Base-by-base conservation (phyloP, 2,888 invertebrate species). In the Steinernema carpocapsae region DNA sequence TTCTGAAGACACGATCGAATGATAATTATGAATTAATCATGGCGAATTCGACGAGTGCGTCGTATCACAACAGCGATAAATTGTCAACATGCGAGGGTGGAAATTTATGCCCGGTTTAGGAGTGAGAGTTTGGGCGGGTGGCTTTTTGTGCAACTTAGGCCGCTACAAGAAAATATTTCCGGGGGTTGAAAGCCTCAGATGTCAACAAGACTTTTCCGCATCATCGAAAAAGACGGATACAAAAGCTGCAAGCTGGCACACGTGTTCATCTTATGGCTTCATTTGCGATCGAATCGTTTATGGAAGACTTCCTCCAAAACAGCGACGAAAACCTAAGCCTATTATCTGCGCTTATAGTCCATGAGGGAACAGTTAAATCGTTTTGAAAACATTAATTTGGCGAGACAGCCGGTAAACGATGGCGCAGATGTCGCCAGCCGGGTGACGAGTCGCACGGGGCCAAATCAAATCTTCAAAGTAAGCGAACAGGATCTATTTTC, bases 1-100 rank as follows among this genome's bases (percentile, higher is more conserved):
- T 37, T 37, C 37, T 37, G 14, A 48, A 48, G 48, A 48, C 48
- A 48, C 19, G n/a, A 19, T 48, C 14, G 14, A 37, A n/a, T 29
- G 32, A 32, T 64, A 29, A 64, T 32, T 17, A 37, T 32, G 32
- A 64, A 64, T 64, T 64, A 64, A 64, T 64, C 14, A 64, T 64
- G 32, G 19, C 64, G 29, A 64, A 64, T 64, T 64, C 29, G 64
- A 12, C 19, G 32, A 32, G 32, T 32, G 6, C 7, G 19, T n/a
- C 14, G 32, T 64, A 29, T 12, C 2, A 4, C 2, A 64, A 64
- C 64, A 26, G 17, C 32, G 64, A 17, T 6, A 2, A 32, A 32
- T 32, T 32, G 64, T 64, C 64, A 64, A 64, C 64, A 64, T 7
- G 17, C 32, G 64, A 29, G 48, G 29, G 10, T 24, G 56, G 26